Evolutionary conservation across 2,113 vertebrate species (phyloP).

Genomic region (Poecilia latipinna): DNA sequence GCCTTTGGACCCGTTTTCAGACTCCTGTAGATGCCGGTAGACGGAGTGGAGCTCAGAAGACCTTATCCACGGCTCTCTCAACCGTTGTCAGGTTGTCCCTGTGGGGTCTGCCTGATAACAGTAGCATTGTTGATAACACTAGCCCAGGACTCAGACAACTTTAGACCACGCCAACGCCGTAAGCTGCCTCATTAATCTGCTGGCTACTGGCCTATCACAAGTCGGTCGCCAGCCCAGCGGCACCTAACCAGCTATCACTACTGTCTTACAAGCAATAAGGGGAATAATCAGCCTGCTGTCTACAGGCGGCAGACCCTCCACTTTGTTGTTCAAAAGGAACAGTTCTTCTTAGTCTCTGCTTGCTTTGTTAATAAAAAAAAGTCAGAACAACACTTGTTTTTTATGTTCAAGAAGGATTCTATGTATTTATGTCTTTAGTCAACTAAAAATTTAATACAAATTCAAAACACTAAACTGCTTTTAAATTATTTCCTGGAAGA

Average conservation of each 20-base stretch:
- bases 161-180: constrained; percentile 47
- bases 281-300: constrained; percentile 43
- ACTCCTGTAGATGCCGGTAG: constrained; percentile 33
- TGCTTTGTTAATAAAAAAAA: neutral
- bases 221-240: constrained; percentile 54
- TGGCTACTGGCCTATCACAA: constrained; percentile 70
- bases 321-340: constrained; percentile 5
- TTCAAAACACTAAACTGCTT: too few relatives aligned
- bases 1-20: constrained; percentile 17
- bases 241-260: constrained; percentile 55
- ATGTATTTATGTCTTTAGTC: neutral
- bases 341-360: neutral
- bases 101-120: constrained; percentile 73
- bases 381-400: neutral
- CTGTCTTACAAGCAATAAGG: constrained; percentile 45
- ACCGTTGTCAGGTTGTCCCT: constrained; percentile 68
- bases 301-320: constrained; percentile 39
- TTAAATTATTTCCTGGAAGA: too few relatives aligned
- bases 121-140: constrained; percentile 66
- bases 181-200: constrained; percentile 73
- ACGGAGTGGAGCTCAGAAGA: constrained; percentile 58
- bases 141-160: constrained; percentile 43
- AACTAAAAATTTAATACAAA: neutral
- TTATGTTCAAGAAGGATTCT: neutral
- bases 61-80: constrained; percentile 63